A percentile compares a stretch with the other conserved stretches of the same genome.
phyloP scores from a whole-genome alignment of 2,113 vertebrate genomes.

The Atrichornis clamosus region DNA sequence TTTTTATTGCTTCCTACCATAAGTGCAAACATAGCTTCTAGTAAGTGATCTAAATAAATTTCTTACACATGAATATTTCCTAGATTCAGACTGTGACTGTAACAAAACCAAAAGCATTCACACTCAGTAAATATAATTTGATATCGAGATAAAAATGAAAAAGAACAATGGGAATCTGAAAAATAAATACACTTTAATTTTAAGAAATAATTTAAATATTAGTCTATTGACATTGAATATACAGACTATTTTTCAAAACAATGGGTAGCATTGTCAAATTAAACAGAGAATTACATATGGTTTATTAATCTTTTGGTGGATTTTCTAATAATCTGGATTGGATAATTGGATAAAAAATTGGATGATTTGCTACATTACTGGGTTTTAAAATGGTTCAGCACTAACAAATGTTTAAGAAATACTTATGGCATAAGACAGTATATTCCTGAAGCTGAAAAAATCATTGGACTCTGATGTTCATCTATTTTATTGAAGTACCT shows the following conservation, averaged over 20 bases:
- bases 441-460: slow-evolving; percentile 56
- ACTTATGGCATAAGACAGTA: background rate
- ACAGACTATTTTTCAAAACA: background rate
- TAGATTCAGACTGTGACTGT: background rate
- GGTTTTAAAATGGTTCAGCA: background rate
- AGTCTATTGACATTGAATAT: background rate
- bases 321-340: background rate
- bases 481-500: slow-evolving; percentile 60
- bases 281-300: background rate
- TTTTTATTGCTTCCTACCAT: slow-evolving; percentile 29
- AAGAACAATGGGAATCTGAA: background rate
- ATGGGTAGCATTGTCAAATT: background rate
- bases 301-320: background rate
- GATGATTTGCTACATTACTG: background rate
- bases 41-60: background rate
- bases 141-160: background rate
- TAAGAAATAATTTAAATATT: background rate
- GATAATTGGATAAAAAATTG: too few species aligned
- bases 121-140: background rate
- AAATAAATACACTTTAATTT: background rate
- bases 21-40: background rate
- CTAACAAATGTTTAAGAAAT: background rate
- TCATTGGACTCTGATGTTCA: slow-evolving; percentile 52
- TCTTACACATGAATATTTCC: background rate
- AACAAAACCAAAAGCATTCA: background rate